Conservation (phyloP, 2,113 vertebrate species). For the Xenopus tropicalis region UCB_Xtro_10.0 CM004452.2:11155501-11156000, state of each 20-base stretch:
- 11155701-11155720: constrained; percentile 37
- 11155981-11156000: too few relatives aligned
- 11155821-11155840: neutral
- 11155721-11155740: constrained; percentile 34
- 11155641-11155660: constrained; percentile 39
- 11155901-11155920: too few relatives aligned
- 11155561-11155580: too few relatives aligned
- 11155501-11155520: too few relatives aligned
- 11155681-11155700: constrained; percentile 37
- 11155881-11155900: too few relatives aligned
- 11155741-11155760: constrained; percentile 25
- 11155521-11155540: too few relatives aligned
- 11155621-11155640: constrained; percentile 39
- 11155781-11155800: neutral
- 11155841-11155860: neutral
- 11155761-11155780: constrained; percentile 1
- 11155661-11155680: constrained; percentile 40
- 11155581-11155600: neutral
- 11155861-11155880: too few relatives aligned
- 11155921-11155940: too few relatives aligned
- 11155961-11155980: too few relatives aligned
- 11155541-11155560: too few relatives aligned
- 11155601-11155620: neutral
- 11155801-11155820: neutral
- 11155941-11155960: too few relatives aligned